Evolutionary conservation across 2,888 invertebrate species (phyloP), one percentile per base, ranked within the genome.

Genomic region (Melolontha melolontha): DNA sequence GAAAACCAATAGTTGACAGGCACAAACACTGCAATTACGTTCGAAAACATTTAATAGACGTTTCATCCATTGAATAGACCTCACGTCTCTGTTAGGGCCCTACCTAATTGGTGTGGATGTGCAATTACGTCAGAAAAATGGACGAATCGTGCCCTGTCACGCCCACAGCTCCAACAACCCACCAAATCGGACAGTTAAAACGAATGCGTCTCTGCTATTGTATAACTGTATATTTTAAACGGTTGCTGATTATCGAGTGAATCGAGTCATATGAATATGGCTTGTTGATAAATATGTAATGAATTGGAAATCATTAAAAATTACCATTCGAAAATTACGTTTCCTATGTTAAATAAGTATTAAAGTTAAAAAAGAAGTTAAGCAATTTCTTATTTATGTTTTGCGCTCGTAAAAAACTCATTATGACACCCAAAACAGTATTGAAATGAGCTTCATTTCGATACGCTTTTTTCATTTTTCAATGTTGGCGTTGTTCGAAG

Each of bases 81-180:
- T 55, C n/a, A 57, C 57, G 41, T 22, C 44, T 44, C 27, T 42
- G 57, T 42, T 57, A 27, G 27, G 12, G 42, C 27, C 14, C 44
- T 44, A n/a, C n/a, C 27, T 57, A 44, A 57, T 57, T 57, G 29
- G 57, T 34, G 34, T 57, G 8, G 27, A 57, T 57, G 42, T 22
- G 42, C 42, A 57, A 57, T 57, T 57, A 57, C 42, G 12, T 22
- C 42, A 57, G 42, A 44, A 57, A 57, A 57, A 57, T 57, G 57
- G 44, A 44, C 42, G 44, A 44, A 22, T 57, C 57, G 57, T 57
- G 57, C 27, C n/a, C 14, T 22, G 17, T n/a, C 27, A 57, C 57
- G 27, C 57, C 57, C 8, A 57, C 57, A 27, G 10, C 44, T 44
- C 29, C 27, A 22, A 44, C 57, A n/a, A n/a, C n/a, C n/a, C n/a